Evolutionary conservation across 2,888 invertebrate species (phyloP).

Genomic region (Scaptomyza tumidula): DNA sequence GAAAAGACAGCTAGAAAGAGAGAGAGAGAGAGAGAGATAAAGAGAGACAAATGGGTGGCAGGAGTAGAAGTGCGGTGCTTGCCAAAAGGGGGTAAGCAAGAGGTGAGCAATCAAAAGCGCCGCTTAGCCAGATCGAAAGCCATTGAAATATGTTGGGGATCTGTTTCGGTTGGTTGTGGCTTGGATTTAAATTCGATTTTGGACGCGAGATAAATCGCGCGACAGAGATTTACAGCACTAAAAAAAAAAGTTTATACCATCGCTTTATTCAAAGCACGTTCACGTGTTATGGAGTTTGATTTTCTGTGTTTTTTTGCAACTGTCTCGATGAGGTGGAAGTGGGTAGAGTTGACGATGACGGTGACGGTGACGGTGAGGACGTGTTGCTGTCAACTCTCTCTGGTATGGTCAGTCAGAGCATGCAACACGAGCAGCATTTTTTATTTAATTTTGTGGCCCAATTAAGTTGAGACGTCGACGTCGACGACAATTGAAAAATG

Average conservation of each 20-base stretch:
- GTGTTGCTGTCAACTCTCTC: constrained; percentile 73
- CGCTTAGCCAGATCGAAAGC: constrained; percentile 60
- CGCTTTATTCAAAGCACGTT: constrained; percentile 75
- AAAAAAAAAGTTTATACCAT: constrained; percentile 21
- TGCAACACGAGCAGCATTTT: constrained; percentile 68
- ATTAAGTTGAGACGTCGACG: constrained; percentile 64
- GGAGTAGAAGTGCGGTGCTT: no score
- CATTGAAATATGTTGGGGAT: constrained; percentile 64
- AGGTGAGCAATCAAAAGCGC: constrained; percentile 57
- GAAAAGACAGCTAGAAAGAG: constrained; percentile 36
- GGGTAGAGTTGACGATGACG: constrained; percentile 17
- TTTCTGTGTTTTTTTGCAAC: constrained; percentile 38
- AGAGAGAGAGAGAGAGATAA: constrained; percentile 6
- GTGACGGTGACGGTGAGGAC: constrained; percentile 44
- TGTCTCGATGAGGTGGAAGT: constrained; percentile 12
- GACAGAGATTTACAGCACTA: constrained; percentile 60
- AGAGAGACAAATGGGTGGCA: constrained; percentile 3
- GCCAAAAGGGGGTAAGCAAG: constrained; percentile 5
- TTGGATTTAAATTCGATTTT: constrained; percentile 77
- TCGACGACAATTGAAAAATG: constrained; percentile 65
- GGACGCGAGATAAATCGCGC: constrained; percentile 70
- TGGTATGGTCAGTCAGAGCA: constrained; percentile 45
- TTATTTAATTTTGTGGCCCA: constrained; percentile 73
- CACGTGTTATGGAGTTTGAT: constrained; percentile 50
- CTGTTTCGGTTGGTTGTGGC: constrained; percentile 41